Conservation (phyloP, 2,113 vertebrate genomes). For the Hippocampus abdominalis region DNA sequence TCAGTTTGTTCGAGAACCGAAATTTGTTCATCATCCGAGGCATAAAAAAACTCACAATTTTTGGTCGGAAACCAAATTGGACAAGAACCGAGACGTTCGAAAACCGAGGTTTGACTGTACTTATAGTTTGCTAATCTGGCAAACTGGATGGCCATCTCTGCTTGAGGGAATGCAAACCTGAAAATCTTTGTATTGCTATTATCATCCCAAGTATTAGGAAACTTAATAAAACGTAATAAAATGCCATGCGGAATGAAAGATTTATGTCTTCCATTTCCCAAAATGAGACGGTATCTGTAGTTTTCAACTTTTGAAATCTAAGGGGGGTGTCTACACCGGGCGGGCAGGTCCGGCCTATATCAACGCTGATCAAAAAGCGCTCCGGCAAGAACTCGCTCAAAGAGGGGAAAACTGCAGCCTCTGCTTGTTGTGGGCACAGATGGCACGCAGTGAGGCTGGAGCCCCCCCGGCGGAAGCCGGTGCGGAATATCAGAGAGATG, state of each 20-base stretch:
- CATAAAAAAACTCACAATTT: no score
- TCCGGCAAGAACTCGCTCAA: conserved; percentile 38
- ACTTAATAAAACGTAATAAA: no score
- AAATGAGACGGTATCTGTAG: neutral
- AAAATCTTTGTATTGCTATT: neutral
- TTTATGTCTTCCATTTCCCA: neutral
- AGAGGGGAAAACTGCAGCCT: conserved; percentile 31
- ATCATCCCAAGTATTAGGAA: neutral
- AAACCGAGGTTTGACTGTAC: no score
- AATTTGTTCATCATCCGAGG: no score
- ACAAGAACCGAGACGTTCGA: no score
- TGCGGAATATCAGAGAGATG: conserved; percentile 46
- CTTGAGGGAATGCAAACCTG: neutral
- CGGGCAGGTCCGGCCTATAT: conserved; percentile 20
- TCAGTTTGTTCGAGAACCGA: no score
- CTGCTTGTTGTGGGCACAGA: conserved; percentile 51
- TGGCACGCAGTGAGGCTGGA: conserved; percentile 50
- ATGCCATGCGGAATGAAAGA: neutral
- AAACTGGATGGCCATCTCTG: neutral
- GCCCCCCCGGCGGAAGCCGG: conserved; percentile 42
- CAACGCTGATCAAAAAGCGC: conserved; percentile 55
- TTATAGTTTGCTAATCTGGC: no score
- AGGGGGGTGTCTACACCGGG: neutral
- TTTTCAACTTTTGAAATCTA: neutral
- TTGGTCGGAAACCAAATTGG: no score